Base-by-base conservation (phyloP, 37 sponge, comb jelly and placozoan genomes). In the Eunapius fragilis region DNA sequence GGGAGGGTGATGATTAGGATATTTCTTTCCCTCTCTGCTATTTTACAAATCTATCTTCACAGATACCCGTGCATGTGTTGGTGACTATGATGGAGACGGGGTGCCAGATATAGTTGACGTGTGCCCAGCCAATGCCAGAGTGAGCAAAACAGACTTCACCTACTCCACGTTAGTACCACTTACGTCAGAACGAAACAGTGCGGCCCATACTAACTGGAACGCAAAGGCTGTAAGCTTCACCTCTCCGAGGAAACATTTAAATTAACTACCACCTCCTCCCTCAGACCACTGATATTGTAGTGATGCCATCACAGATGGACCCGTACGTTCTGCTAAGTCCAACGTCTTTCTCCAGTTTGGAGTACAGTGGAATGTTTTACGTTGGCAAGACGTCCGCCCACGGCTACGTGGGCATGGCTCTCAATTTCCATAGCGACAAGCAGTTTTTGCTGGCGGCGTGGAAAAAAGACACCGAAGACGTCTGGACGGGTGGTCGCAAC, bases 351-450 rank as follows among this genome's bases (percentile, higher is more conserved):
- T 25, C 75, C 47, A 87, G 83, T 28, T 79, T 95, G 12, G 91
- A 96, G 10, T 96, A 84, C 83, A 89, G 78, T 27, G 96, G 95
- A 24, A 94, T 92, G 2, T 81, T 98, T 70, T 88, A 74, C 36
- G 92, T 98, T 11, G 47, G 75, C 32, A 88, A 86, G 13, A 50
- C 26, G 2, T 27, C 19, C 0, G 86, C 84, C 67, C 86, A 94
- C 76, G 96, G 92, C 82, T 98, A 94, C 37, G 72, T 85, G 69
- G 98, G 98, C 3, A 30, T 98, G 3, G 98, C 92, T 0, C 89
- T 94, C 84, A 89, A 88, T 76, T 96, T 85, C 82, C 96, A 98
- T 78, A 94, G 92, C 79, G 88, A 91, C 72, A 47, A 71, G 24
- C 31, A 80, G 25, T 96, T 98, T 84, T 94, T 89, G 70, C 45